Base-by-base conservation (phyloP, 92 coral and sea anemone species). In the Chrysogorgia sp. region DNA sequence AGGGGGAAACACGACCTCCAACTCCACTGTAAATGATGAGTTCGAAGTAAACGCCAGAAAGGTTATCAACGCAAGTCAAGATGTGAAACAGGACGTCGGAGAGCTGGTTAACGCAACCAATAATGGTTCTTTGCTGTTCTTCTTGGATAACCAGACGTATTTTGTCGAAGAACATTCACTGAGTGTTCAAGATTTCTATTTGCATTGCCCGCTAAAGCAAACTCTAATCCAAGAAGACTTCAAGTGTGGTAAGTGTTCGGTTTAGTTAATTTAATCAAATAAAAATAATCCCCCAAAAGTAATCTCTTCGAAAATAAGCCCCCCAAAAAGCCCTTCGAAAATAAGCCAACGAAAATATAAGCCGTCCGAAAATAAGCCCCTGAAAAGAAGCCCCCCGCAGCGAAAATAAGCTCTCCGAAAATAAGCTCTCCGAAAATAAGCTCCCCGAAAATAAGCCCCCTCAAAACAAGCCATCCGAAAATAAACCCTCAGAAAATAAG, bases 221-320 rank as follows among this genome's bases (percentile, higher is more conserved):
- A 50, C 58, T 40, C 59, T 83, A 21, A 48, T 55, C 34, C 47
- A 58, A 31, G 67, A 79, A 67, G 83, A 84, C 17, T 88, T 86
- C 71, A 47, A 79, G 26, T 91, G 96, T 53, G 90, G 96, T 91
- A 56, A 88, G 96, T 45, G 7, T 31, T 21, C 5, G 20, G 9
- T 12, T n/a, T n/a, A n/a, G n/a, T n/a, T n/a, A n/a, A n/a, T n/a
- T n/a, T n/a, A n/a, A n/a, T n/a, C n/a, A n/a, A n/a, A n/a, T n/a
- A n/a, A n/a, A n/a, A n/a, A n/a, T n/a, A n/a, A n/a, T n/a, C n/a
- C n/a, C n/a, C n/a, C n/a, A n/a, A n/a, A n/a, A n/a, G n/a, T n/a
- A n/a, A n/a, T n/a, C n/a, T n/a, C n/a, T n/a, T n/a, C n/a, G n/a
- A n/a, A n/a, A n/a, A n/a, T n/a, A n/a, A n/a, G n/a, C n/a, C n/a